A percentile compares a stretch with the other conserved stretches of the same genome.
These are phyloP conservation scores for Ceratina australensis DNA, from an alignment of 1,140 invertebrate species.

Conservation along the genomic window DNA sequence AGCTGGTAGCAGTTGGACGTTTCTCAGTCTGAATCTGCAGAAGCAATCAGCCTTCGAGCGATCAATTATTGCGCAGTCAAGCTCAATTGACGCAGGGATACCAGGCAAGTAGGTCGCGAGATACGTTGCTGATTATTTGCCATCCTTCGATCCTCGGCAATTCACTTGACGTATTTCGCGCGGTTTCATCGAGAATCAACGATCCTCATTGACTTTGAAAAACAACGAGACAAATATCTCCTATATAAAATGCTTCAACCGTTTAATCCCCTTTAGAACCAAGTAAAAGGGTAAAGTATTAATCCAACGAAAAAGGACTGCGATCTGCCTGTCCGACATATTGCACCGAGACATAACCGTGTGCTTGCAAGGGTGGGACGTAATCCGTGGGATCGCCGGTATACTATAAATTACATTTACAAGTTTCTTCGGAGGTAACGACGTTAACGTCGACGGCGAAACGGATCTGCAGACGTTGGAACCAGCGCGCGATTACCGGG, in stretches of 20 bases:
- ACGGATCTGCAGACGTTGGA: slow-evolving; percentile 1
- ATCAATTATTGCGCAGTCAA: slow-evolving; percentile 30
- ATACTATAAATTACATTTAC: slow-evolving; percentile 32
- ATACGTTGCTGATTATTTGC: slow-evolving; percentile 14
- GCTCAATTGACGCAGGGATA: slow-evolving; percentile 10
- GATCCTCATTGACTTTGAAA: too few relatives aligned
- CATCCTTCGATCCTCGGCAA: slow-evolving; percentile 14
- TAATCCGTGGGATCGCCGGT: background rate
- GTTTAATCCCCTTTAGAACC: too few relatives aligned
- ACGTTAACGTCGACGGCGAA: slow-evolving; percentile 9
- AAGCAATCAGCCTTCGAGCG: slow-evolving; percentile 27
- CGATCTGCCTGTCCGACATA: too few relatives aligned
- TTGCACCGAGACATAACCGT: too few relatives aligned
- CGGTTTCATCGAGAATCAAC: background rate
- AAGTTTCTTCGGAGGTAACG: slow-evolving; percentile 38
- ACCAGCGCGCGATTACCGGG: background rate
- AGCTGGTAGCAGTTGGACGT: background rate
- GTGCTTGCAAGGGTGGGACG: too few relatives aligned
- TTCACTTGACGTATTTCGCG: background rate
- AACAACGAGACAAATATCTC: too few relatives aligned
- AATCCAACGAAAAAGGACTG: too few relatives aligned
- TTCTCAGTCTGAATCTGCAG: background rate
- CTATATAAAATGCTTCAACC: too few relatives aligned
- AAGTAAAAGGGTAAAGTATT: too few relatives aligned
- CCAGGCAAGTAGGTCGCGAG: slow-evolving; percentile 22